Evolutionary conservation across 2,797 vertebrate genomes (phyloP), one percentile per base, ranked within the genome.

Genomic region (Sebastes cheni): DNA sequence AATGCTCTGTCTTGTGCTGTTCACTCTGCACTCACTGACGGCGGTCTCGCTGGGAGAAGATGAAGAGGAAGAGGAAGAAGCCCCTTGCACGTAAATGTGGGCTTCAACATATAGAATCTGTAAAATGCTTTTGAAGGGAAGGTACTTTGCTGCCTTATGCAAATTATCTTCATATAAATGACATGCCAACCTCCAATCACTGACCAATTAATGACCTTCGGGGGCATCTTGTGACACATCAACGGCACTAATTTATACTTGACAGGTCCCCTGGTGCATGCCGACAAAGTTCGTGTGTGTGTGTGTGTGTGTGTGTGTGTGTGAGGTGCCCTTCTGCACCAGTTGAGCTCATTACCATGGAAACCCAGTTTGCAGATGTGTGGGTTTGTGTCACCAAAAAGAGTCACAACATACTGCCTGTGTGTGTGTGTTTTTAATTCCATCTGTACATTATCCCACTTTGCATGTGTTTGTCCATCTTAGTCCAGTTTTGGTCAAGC

Each of bases 181-280:
- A 90, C 92, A 88, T 67, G 89, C 92, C 93, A 91, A 72, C 93
- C 87, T 93, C 93, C 93, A 90, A 93, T 92, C 88, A 91, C 92
- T 95, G 93, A 95, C 94, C 95, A 94, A 93, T 95, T 95, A 94
- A 94, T 94, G 94, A 94, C 93, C 92, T 93, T 88, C 59, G 62
- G 86, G 86, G 89, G 82, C 90, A 92, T 90, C 90, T 84, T 90
- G 94, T 93, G 92, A 92, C 92, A 93, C 90, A 91, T 94, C 93
- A 92, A 77, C 82, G 29, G 90, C 86, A 85, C 91, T 93, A 93
- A 94, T 94, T 94, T 93, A 91, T 86, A 91, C 82, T 90, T 93
- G 94, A 93, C 92, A 93, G 93, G 85, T 92, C 91, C 92, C 92
- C 88, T 93, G 89, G 92, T 93, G 92, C 88, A 54, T 92, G 89